phyloP scores from a whole-genome alignment of 2,113 vertebrate species.

The Phyllostomus discolor region DNA sequence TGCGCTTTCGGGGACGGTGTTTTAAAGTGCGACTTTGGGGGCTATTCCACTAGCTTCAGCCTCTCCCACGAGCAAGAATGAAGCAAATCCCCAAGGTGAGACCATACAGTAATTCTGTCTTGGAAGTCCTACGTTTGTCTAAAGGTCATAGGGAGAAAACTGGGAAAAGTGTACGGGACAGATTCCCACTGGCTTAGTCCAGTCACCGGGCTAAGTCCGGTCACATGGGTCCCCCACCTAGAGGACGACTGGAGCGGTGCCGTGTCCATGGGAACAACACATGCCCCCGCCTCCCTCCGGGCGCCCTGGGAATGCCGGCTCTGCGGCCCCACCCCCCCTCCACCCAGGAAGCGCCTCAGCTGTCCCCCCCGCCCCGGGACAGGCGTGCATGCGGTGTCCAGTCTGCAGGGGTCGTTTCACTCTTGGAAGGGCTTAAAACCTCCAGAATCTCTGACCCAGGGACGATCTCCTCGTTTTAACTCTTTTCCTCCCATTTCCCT shows the following conservation, averaged over 20 bases:
- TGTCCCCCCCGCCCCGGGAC: neutral
- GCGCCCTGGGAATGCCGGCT: slow-evolving; percentile 33
- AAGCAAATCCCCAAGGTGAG: slow-evolving; percentile 14
- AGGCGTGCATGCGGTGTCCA: neutral
- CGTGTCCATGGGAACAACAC: slow-evolving; percentile 63
- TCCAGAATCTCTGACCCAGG: neutral
- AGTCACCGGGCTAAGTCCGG: neutral
- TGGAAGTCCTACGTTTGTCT: neutral
- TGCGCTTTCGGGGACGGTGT: neutral
- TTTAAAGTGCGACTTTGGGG: neutral
- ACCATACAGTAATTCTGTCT: neutral
- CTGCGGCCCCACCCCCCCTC: neutral
- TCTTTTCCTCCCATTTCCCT: neutral
- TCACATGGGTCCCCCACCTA: slow-evolving; percentile 50
- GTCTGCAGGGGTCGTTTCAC: neutral
- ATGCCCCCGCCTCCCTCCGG: neutral
- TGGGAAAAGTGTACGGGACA: neutral
- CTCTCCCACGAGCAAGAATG: neutral
- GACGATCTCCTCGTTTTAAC: neutral
- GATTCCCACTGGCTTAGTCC: neutral
- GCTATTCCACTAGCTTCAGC: neutral
- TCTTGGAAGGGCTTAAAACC: neutral
- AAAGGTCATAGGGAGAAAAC: neutral
- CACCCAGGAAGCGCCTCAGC: slow-evolving; percentile 21
- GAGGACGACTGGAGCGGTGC: slow-evolving; percentile 27